A percentile compares a stretch with the other conserved stretches of the same genome.
phyloP scores from a whole-genome alignment of 1,140 invertebrate genomes.

The Gryllus bimaculatus region DNA sequence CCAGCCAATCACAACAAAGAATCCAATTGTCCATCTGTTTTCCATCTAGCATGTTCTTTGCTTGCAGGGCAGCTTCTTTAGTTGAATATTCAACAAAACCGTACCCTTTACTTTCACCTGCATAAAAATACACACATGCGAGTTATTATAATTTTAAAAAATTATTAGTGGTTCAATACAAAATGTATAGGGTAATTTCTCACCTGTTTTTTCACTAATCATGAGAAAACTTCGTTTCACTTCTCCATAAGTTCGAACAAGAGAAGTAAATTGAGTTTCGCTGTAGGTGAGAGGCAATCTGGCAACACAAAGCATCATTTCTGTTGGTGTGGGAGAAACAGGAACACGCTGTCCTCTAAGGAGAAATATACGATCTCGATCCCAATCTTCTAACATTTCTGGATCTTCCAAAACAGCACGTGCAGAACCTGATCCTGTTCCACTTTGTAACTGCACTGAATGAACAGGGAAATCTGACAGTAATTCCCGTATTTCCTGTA shows the following conservation, averaged over 20 bases:
- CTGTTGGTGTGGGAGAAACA: constrained; percentile 38
- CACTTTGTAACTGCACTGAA: constrained; percentile 30
- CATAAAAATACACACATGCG: constrained; percentile 9
- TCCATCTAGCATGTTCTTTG: constrained; percentile 40
- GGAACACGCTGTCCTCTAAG: constrained; percentile 37
- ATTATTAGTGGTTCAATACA: neutral
- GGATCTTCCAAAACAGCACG: constrained; percentile 33
- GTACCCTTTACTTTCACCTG: constrained; percentile 48
- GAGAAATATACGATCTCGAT: constrained; percentile 30
- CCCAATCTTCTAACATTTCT: constrained; percentile 35
- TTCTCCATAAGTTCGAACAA: constrained; percentile 40
- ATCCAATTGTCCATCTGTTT: constrained; percentile 33
- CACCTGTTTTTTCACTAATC: constrained; percentile 44
- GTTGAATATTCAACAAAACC: constrained; percentile 48
- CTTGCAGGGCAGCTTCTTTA: constrained; percentile 39
- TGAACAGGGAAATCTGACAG: constrained; percentile 33
- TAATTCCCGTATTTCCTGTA: constrained; percentile 33
- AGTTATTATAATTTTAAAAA: neutral
- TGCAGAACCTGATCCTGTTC: constrained; percentile 32
- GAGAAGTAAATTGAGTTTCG: constrained; percentile 39
- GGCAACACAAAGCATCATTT: constrained; percentile 45
- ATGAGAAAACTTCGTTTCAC: constrained; percentile 44
- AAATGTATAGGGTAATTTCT: neutral
- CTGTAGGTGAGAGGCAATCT: constrained; percentile 39
- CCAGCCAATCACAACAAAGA: constrained; percentile 46